Evolutionary conservation across 2,888 invertebrate genomes (phyloP), one percentile per base, ranked within the genome.

Genomic region (Macaria notata): DNA sequence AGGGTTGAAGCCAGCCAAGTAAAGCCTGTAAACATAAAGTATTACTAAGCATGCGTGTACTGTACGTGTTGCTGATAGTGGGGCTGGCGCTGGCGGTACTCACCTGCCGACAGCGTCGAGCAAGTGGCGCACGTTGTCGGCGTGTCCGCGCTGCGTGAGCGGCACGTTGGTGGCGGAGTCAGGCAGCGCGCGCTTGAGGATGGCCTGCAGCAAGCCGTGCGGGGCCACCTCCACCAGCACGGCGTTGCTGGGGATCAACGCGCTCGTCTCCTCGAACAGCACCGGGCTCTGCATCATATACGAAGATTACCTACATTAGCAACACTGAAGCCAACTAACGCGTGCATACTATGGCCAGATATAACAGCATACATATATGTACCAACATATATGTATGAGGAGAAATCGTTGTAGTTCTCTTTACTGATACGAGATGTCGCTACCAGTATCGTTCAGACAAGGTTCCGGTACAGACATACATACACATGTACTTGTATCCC

Each of bases 211-310:
- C 19, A 98, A 92, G 31, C 97, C 95, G 72, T 98, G 98, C 0
- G 98, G 98, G 0, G 98, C 98, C 59, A 98, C 94, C 83, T 98
- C 98, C 52, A 98, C 94, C 7, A 95, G 89, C 36, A 98, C 92
- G 0, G 98, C 97, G 72, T 96, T 94, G 8, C 92, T 87, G 0
- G 97, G 97, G 49, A 98, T 94, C 70, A 95, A 91, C 36, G 86
- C 87, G 3, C 95, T 90, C 0, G 96, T 96, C 81, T 98, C 98
- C 75, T 97, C 96, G 73, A 97, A 97, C 5, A 95, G 83, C 4
- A 96, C 96, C 0, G 95, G 92, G 56, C 86, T 94, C 78, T 91
- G 59, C 6, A 52, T 19, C 19, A 19, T 19, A 19, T 19, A 19
- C 19, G 19, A 19, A 19, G 19, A 19, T 19, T 19, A 19, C 19